phyloP scores from a whole-genome alignment of 2,113 vertebrate genomes.

The Platanista minor region DNA sequence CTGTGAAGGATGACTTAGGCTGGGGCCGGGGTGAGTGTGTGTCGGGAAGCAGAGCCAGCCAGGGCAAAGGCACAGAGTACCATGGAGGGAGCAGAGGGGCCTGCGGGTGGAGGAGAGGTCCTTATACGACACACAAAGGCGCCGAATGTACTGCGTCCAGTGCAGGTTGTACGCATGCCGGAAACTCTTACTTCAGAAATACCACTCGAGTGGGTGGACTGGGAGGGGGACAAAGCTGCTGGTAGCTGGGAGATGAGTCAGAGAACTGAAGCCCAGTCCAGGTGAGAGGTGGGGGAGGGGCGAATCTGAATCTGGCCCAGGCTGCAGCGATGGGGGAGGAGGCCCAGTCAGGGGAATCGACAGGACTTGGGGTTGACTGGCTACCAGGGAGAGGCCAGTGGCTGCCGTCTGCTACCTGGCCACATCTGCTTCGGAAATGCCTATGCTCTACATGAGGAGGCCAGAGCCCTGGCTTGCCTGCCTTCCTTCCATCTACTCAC shows the following conservation, averaged over 20 bases:
- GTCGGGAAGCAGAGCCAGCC: neutral
- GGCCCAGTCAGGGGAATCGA: neutral
- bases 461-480: neutral
- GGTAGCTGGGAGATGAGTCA: neutral
- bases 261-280: neutral
- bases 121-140: accelerated
- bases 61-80: neutral
- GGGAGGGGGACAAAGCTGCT: neutral
- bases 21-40: neutral
- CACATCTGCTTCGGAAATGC: neutral
- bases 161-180: neutral
- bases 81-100: neutral
- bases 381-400: neutral
- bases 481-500: neutral
- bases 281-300: neutral
- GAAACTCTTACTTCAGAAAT: neutral
- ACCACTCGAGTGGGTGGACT: neutral
- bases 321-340: neutral
- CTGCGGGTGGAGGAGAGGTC: no score
- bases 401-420: neutral
- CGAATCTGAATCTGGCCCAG: neutral
- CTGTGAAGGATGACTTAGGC: neutral
- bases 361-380: neutral
- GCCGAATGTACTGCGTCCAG: accelerated
- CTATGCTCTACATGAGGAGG: neutral